phyloP scores from a whole-genome alignment of 30 jellyfish, hydroid and myxozoan genomes.

The Aurelia aurita region DNA sequence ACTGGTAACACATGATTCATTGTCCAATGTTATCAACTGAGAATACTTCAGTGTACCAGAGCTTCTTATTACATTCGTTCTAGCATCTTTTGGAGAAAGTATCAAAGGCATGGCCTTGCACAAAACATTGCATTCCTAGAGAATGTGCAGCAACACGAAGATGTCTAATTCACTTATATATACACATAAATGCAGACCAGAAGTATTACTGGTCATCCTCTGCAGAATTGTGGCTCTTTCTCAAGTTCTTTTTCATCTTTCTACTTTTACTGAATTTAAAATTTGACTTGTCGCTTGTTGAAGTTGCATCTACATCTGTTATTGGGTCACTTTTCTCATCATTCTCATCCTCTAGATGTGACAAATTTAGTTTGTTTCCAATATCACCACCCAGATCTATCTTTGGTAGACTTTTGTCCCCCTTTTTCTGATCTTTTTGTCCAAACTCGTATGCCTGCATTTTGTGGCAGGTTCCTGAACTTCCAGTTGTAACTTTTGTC shows the following conservation, averaged over 20 bases:
- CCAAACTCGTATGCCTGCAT: constrained; percentile 51
- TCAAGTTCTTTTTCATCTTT: constrained; percentile 19
- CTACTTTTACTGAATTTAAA: neutral
- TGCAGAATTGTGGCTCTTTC: neutral
- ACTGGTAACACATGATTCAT: no score
- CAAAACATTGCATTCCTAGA: no score
- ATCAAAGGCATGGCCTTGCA: no score
- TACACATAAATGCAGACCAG: no score
- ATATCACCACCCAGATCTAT: neutral
- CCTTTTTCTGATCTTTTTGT: neutral
- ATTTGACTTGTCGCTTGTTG: neutral
- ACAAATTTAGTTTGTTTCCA: constrained; percentile 5
- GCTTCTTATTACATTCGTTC: no score
- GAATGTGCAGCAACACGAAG: no score
- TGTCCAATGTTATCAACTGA: no score
- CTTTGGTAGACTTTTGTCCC: neutral
- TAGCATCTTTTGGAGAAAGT: no score
- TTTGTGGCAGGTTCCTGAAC: neutral
- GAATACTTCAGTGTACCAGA: no score
- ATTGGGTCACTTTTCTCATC: neutral
- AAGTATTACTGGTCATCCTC: neutral
- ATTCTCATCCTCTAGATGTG: constrained; percentile 26
- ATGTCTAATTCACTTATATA: no score
- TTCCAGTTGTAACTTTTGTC: neutral
- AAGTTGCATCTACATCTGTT: neutral